These are phyloP conservation scores for Ophion ventricosus DNA, from an alignment of 2,888 invertebrate species.

Conservation along the genomic window DNA sequence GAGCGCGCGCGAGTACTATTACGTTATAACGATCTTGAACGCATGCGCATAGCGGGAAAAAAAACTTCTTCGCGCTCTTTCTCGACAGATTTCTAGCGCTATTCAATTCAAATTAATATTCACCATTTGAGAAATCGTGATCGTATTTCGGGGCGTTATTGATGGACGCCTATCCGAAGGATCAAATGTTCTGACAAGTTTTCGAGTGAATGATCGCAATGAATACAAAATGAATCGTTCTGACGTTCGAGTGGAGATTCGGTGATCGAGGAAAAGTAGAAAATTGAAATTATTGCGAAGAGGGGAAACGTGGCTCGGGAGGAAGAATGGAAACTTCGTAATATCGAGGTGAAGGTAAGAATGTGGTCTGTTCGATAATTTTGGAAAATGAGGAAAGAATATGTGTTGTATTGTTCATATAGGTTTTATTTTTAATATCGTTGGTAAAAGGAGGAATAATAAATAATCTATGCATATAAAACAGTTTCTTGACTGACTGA, in stretches of 20 bases:
- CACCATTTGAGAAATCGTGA: not conserved
- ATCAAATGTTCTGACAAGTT: not conserved
- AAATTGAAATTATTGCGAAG: not conserved
- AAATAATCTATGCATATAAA: too few species aligned
- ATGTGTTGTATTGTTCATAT: not conserved
- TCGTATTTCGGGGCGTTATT: too few species aligned
- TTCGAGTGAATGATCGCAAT: conserved; percentile 37
- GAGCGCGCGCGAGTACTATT: conserved; percentile 1
- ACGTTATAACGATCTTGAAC: not conserved
- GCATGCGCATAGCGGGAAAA: not conserved
- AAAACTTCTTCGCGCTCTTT: not conserved
- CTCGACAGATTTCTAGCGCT: not conserved
- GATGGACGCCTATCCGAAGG: too few species aligned
- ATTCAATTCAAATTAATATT: not conserved
- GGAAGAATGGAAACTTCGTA: conserved; percentile 54
- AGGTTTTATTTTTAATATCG: not conserved
- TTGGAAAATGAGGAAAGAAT: not conserved
- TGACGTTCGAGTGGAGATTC: conserved; percentile 19
- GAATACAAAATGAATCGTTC: conserved; percentile 39
- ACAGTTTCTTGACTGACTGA: too few species aligned
- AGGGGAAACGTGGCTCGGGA: conserved; percentile 9
- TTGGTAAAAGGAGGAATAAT: not conserved
- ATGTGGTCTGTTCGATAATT: not conserved
- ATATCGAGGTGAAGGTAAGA: conserved; percentile 51
- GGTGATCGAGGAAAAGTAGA: conserved; percentile 29